These are phyloP conservation scores for Andrena dorsata DNA, from an alignment of 2,888 invertebrate species.

Conservation along the genomic window DNA sequence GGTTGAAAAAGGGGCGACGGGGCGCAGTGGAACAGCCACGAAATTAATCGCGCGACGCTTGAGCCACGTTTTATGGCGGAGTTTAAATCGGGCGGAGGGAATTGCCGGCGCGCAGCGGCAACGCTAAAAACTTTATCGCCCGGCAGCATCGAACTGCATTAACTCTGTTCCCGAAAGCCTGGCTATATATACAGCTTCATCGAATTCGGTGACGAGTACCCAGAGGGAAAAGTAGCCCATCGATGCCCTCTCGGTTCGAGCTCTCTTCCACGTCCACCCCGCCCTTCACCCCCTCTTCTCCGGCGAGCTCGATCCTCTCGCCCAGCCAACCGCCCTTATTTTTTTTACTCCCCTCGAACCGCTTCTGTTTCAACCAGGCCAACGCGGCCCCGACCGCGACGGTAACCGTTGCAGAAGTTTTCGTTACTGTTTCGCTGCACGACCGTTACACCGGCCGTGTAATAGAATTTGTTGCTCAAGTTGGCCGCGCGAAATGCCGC, in stretches of 20 bases:
- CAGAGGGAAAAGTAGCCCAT: constrained; percentile 59
- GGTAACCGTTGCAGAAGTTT: constrained; percentile 62
- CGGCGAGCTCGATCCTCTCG: background rate
- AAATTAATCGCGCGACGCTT: constrained; percentile 71
- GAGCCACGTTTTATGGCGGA: constrained; percentile 53
- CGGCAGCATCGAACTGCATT: constrained; percentile 71
- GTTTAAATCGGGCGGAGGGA: constrained; percentile 68
- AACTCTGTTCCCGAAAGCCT: constrained; percentile 62
- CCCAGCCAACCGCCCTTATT: background rate
- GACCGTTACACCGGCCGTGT: constrained; percentile 50
- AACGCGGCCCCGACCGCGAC: constrained; percentile 40
- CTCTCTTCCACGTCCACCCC: constrained; percentile 37
- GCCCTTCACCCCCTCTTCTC: constrained; percentile 8
- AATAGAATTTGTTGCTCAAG: constrained; percentile 65
- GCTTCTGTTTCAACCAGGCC: constrained; percentile 37
- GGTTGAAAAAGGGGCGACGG: constrained; percentile 5
- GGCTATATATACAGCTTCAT: constrained; percentile 45
- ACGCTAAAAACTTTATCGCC: constrained; percentile 75
- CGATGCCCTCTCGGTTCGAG: constrained; percentile 40
- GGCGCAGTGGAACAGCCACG: constrained; percentile 42
- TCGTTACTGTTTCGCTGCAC: constrained; percentile 53
- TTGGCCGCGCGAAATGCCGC: constrained; percentile 50
- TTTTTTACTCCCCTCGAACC: constrained; percentile 36
- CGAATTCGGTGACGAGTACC: constrained; percentile 65
- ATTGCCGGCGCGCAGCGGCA: constrained; percentile 55